phyloP scores from a whole-genome alignment of 2,888 invertebrate species.

The Lordiphosa andalusiaca region DNA sequence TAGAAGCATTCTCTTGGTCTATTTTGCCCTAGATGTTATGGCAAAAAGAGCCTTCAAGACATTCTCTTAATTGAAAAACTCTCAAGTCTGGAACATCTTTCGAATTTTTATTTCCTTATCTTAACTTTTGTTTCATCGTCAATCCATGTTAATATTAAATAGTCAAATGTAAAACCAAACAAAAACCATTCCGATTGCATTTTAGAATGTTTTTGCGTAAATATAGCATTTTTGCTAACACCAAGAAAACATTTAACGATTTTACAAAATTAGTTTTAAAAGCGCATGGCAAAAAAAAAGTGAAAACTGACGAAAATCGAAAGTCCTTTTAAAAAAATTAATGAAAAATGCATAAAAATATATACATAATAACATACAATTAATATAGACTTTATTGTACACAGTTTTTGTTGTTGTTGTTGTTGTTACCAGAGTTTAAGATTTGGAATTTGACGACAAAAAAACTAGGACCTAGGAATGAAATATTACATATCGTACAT shows the following conservation, averaged over 20 bases:
- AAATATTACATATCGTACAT: slow-evolving; percentile 4
- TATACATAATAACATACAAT: slow-evolving; percentile 52
- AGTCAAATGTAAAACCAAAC: slow-evolving; percentile 48
- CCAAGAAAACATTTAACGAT: slow-evolving; percentile 52
- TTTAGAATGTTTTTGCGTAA: slow-evolving; percentile 68
- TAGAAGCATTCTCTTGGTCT: too few species aligned
- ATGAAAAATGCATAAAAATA: slow-evolving; percentile 50
- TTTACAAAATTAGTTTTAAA: slow-evolving; percentile 63
- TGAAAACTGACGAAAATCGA: slow-evolving; percentile 39
- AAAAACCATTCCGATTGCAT: slow-evolving; percentile 42
- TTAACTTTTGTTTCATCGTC: slow-evolving; percentile 34
- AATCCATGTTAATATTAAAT: slow-evolving; percentile 48
- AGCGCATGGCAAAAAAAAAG: slow-evolving; percentile 32
- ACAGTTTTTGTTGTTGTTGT: slow-evolving; percentile 1
- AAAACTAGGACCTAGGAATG: background rate
- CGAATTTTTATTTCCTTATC: background rate
- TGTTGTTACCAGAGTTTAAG: slow-evolving; percentile 1
- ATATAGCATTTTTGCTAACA: slow-evolving; percentile 64
- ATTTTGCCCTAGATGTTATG: too few species aligned
- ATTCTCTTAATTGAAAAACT: too few species aligned
- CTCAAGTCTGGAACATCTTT: slow-evolving; percentile 3
- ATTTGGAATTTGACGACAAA: slow-evolving; percentile 10
- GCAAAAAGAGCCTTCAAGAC: too few species aligned
- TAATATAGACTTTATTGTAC: slow-evolving; percentile 19
- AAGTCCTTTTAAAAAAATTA: slow-evolving; percentile 42